Base-by-base conservation (phyloP, 2,113 vertebrate genomes). In the Antechinus stuartii region DNA sequence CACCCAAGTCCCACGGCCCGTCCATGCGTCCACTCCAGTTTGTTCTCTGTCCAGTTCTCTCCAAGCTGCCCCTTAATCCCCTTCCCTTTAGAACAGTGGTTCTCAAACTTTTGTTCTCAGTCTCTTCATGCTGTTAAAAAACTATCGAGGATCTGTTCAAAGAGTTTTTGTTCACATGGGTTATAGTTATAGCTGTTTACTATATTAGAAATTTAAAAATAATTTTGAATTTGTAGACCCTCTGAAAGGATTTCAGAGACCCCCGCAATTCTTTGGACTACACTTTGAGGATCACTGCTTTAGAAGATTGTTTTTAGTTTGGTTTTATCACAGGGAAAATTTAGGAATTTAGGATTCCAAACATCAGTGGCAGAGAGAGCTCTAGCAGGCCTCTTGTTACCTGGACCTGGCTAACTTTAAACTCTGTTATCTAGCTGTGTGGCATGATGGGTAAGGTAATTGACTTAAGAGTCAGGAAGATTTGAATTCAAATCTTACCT, bases 401-500 rank as follows among this genome's bases (percentile, higher is more conserved):
- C 4, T 76, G 68, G 35, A 6, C 16, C 4, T 7, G 35, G 35
- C 68, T 76, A 22, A 76, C 19, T 16, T 76, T 76, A 42, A 42
- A 76, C 35, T 16, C 35, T 76, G 4, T 68, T n/a, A 19, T 68
- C 35, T 68, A 68, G 61, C 10, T 68, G 16, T 12, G 61, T 16
- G 61, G 61, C 61, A 35, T 35, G 35, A 11, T 68, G 61, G 61
- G 14, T 68, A n/a, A n/a, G 61, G 11, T 68, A 30, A 27, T 61
- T 61, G 57, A 25, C 11, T 35, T 68, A n/a, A 49, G 42, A 30
- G 8, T 56, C n/a, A 5, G 30, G 1, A 84, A 47, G 90, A 84
- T n/a, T 4, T 24, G 1, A 1, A 1, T n/a, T 25, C 7, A 1
- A 5, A 68, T 52, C 46, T 30, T 0, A 30, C 24, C 35, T 6